Evolutionary conservation across 2,888 invertebrate species (phyloP).

Genomic region (Erebia epiphron): DNA sequence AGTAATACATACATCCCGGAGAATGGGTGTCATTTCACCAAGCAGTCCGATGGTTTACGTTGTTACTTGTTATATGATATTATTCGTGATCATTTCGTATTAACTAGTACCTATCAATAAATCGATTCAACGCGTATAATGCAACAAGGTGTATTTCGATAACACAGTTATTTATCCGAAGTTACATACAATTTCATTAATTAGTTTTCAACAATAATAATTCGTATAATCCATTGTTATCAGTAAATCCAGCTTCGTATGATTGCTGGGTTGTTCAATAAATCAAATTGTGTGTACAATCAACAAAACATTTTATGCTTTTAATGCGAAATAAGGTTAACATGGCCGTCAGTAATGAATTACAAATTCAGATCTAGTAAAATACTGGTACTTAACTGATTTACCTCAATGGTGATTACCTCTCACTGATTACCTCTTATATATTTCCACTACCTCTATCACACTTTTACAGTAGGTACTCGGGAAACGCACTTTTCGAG

Average conservation of each 20-base stretch:
- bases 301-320: slow-evolving; percentile 24
- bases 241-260: slow-evolving; percentile 47
- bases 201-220: slow-evolving; percentile 57
- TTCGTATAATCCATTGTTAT: slow-evolving; percentile 62
- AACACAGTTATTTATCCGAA: slow-evolving; percentile 46
- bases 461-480: no score
- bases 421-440: no score
- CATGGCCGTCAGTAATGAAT: not conserved
- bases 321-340: slow-evolving; percentile 3
- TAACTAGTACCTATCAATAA: slow-evolving; percentile 36
- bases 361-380: not conserved
- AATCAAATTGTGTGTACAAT: slow-evolving; percentile 51
- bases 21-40: no score
- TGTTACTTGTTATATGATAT: no score
- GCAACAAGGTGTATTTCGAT: slow-evolving; percentile 51
- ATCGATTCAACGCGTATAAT: slow-evolving; percentile 42
- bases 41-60: no score
- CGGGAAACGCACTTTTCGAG: no score
- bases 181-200: slow-evolving; percentile 66
- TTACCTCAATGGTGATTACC: not conserved
- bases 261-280: slow-evolving; percentile 54
- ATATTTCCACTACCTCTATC: no score
- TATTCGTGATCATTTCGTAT: slow-evolving; percentile 7
- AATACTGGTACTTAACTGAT: no score
- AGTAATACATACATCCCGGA: no score